Base-by-base conservation (phyloP, 2,888 invertebrate genomes). In the Calameuta pallipes region DNA sequence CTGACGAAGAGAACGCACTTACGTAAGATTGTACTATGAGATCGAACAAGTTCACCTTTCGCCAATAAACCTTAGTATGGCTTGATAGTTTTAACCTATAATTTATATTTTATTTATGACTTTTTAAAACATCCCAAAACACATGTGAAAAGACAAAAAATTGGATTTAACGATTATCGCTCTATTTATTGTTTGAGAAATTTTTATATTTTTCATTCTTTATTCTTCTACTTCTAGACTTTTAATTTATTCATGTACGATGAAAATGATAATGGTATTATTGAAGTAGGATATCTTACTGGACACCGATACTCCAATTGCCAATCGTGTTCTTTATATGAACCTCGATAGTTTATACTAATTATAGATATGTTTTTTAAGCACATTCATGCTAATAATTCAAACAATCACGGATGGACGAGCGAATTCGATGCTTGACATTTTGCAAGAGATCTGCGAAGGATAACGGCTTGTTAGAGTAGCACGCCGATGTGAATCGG, bases 401-500 rank as follows among this genome's bases (percentile, higher is more conserved):
- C 0, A 56, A 56, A 23, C 41, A 56, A 56, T 56, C 41, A 56
- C 15, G 41, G 23, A 56, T 56, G 23, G 9, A 56, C 6, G 41
- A 23, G 6, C 41, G 41, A 56, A 56, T 56, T 56, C 41, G 15
- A 56, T 56, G 41, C 41, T 56, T 56, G 41, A 56, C 15, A 56
- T 56, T 56, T 56, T 56, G 23, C 2, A 15, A 56, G 41, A 15
- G 41, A 23, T 56, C 23, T 56, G 41, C 41, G 41, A 56, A 56
- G 41, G 41, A 56, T 56, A 56, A 56, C 41, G 41, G 41, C 41
- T 56, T 56, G 41, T 23, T 56, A 23, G 41, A 56, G 41, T 56
- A 56, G 23, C 41, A 23, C 75, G 56, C 69, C 75, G 41, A 77
- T 79, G 75, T 70, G 70, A 75, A 74, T 78, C 73, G 76, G 75